Evolutionary conservation across 2,113 vertebrate genomes (phyloP), one percentile per base, ranked within the genome.

Genomic region (Vidua chalybeata): DNA sequence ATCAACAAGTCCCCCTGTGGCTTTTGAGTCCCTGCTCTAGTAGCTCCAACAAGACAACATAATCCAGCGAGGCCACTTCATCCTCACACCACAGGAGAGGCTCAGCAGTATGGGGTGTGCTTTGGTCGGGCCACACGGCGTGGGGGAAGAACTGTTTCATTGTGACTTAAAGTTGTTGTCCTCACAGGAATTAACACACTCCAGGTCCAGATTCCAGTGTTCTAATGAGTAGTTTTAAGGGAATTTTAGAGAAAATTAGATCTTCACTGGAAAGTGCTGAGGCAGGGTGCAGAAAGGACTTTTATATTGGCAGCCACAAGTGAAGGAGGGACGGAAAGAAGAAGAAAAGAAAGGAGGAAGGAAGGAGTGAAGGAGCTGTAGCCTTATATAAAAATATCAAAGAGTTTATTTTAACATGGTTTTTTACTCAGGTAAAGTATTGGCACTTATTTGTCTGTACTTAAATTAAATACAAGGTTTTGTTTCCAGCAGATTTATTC

Each of bases 111-210:
- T 3, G 12, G 17, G 22, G 9, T 49, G 39, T 64, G 39, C 31
- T 66, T 52, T 28, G n/a, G 54, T 49, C 43, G 17, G 51, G 33
- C 51, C 24, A 13, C 4, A 23, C 1, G 0, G 18, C 0, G 0
- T 39, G 35, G 33, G 30, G 43, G 26, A 69, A 52, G n/a, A 84
- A n/a, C n/a, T 37, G 18, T 15, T 52, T 43, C 31, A 52, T 16
- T 27, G 45, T 69, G 12, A 55, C 21, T 39, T 48, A 9, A 31
- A 66, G 23, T 30, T 59, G 19, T 52, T 58, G 26, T 37, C 39
- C 62, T 43, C n/a, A 15, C 17, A 43, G 21, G 56, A 91, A 79
- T 52, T 39, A 61, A 35, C 56, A 49, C 17, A 7, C 16, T 56
- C 37, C 22, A 45, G n/a, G 39, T 87, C 39, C 78, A 71, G 35